Evolutionary conservation across 2,888 invertebrate genomes (phyloP), one percentile per base, ranked within the genome.

Genomic region (Itoplectis maculator): DNA sequence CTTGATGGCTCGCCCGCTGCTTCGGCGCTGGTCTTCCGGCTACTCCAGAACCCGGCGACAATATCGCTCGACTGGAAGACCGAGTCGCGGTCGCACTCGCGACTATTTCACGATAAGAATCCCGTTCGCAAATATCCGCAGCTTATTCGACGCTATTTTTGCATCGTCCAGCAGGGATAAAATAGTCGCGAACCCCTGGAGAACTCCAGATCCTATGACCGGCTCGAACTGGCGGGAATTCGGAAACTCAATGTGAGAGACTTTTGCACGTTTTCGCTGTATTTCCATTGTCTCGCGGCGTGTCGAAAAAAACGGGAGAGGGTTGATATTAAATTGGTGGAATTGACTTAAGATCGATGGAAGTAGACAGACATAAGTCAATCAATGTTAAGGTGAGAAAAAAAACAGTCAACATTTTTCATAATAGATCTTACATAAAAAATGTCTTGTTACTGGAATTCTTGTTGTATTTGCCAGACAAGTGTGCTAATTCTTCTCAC

Each of bases 1-100:
- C 77, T 83, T 81, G 85, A 86, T 84, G 84, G 83, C 75, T 82
- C 82, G 63, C 83, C n/a, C 76, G 79, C 82, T 68, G 70, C 63
- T 35, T 40, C 49, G 56, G 77, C 51, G 65, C 76, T 51, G 29
- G 5, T 66, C 47, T 42, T 70, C 9, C 73, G 75, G 59, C 49
- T 70, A 66, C 68, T 35, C 47, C 42, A 29, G 56, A 59, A 37
- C 66, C 70, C 6, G 68, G 51, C 51, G 49, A 47, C 37, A 68
- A 59, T 68, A 59, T 61, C 75, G 13, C 9, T 37, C 47, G 47
- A 72, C 56, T 61, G 54, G 66, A 49, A 37, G 15, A 15, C 1
- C 18, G n/a, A n/a, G n/a, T n/a, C 37, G n/a, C 37, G 5, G 20
- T n/a, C 20, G 13, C 51, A 9, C 51, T 35, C 69, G 35, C 37